Conservation (phyloP, 2,113 vertebrate species). For the Ariopsis seemanni region DNA sequence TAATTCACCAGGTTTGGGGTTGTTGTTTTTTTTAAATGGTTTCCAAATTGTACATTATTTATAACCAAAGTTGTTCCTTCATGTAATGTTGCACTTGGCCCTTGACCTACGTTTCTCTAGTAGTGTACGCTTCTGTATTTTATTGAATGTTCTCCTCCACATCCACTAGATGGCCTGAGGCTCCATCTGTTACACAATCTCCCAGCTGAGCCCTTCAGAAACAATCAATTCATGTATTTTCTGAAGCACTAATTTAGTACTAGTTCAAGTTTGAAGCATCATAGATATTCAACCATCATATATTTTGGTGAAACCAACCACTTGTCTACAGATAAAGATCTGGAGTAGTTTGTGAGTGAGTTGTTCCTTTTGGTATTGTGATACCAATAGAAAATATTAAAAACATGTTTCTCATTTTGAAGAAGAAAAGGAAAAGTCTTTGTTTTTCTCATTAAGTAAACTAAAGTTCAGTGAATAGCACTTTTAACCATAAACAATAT, state of each 20-base stretch:
- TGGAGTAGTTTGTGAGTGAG: neutral
- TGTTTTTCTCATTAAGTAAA: neutral
- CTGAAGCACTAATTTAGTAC: neutral
- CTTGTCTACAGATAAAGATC: neutral
- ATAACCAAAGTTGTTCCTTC: neutral
- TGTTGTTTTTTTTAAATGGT: neutral
- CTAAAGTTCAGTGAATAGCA: neutral
- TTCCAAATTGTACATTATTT: neutral
- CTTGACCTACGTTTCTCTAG: neutral
- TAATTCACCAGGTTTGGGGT: neutral
- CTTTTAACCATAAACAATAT: neutral
- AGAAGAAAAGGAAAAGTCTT: neutral
- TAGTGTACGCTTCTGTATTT: neutral
- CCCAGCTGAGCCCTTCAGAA: neutral
- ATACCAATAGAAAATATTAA: neutral
- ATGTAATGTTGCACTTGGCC: neutral
- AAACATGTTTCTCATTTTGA: neutral
- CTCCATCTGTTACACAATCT: neutral
- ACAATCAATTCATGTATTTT: neutral
- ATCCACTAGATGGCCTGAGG: constrained; percentile 23
- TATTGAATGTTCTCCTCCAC: neutral
- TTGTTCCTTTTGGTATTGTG: neutral
- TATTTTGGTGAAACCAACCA: neutral
- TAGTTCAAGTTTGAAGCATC: neutral
- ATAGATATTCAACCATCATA: neutral